Base-by-base conservation (phyloP, 1,140 invertebrate genomes). In the Pseudomyrmex flavicornis region DNA sequence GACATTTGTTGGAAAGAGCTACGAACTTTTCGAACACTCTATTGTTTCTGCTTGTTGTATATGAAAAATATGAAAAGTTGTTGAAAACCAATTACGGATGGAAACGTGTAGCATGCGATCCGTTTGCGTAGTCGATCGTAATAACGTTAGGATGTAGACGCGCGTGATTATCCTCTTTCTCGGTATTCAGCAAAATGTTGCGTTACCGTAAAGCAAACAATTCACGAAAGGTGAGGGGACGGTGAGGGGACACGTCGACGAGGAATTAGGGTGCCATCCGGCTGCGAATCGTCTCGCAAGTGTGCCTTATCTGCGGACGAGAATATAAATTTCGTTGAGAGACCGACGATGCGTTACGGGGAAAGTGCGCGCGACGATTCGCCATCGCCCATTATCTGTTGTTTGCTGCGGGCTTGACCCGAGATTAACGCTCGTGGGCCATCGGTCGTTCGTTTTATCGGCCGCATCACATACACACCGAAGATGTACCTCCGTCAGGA, bases 271-370 rank as follows among this genome's bases (percentile, higher is more conserved):
- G 65, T 79, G 69, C 74, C 63, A 74, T 88, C 73, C 66, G 68
- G 74, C 86, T 83, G 74, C 68, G 65, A 73, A 66, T 75, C 87
- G 73, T 63, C 79, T 73, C 79, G 83, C 83, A 61, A 86, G 82
- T 90, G 88, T 91, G 86, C 86, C 90, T 91, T 91, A 91, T 90
- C 89, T 88, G 58, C 59, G 69, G 35, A 59, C 72, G 83, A 77
- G 84, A 90, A 88, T 90, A 90, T 90, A 89, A 91, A 89, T 90
- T 90, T 83, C 20, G 59, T 65, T 63, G 79, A 84, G 88, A 89
- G 75, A 77, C 50, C 77, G 66, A 54, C 89, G 79, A 89, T 89
- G 85, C 74, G 77, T 89, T 87, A 76, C 76, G 70, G 72, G 63
- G 72, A 74, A 26, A 68, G 35, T 56, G 54, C 58, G 80, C 77